Base-by-base conservation (phyloP, 1,140 invertebrate genomes). In the Drosophila subobscura region DNA sequence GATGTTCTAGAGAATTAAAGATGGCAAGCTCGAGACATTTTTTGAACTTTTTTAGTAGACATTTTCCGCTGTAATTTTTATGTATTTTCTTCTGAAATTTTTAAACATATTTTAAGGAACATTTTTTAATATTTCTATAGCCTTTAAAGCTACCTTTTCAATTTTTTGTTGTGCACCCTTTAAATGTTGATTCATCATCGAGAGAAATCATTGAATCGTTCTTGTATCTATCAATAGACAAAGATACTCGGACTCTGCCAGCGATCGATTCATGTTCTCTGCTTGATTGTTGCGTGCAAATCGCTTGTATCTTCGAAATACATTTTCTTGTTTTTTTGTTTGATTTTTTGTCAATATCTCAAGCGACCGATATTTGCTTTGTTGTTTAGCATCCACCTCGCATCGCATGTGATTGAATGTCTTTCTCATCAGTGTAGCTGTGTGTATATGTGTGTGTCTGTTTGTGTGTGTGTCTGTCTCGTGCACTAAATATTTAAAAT, bases 401-500 rank as follows among this genome's bases (percentile, higher is more conserved):
- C 50, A 46, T 45, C 60, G 61, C 77, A 77, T 76, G 80, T 80
- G 80, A 85, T 79, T 70, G 49, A 65, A 58, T 77, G 27, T 41
- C 20, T 42, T 33, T 20, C 25, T 44, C 33, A 4, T 37, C 25
- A 4, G 33, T 33, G 29, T 33, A 10, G 4, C 29, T 0, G 33
- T 37, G 33, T 22, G 29, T 23, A 25, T 45, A 37, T 76, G 54
- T 40, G 59, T 49, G 41, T 63, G 29, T 40, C 44, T 66, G 33
- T 44, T 65, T 41, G 42, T 70, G 77, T 74, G 74, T 50, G 67
- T 75, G 66, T 61, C 74, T 78, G 78, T 81, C 83, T 88, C 66
- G 80, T 80, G 80, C 71, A 85, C 85, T 85, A 89, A 89, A 89
- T 89, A 89, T 89, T 89, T 89, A 75, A 89, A 89, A 89, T 89